phyloP scores from a whole-genome alignment of 2,797 vertebrate species.

The Vultur gryphus region DNA sequence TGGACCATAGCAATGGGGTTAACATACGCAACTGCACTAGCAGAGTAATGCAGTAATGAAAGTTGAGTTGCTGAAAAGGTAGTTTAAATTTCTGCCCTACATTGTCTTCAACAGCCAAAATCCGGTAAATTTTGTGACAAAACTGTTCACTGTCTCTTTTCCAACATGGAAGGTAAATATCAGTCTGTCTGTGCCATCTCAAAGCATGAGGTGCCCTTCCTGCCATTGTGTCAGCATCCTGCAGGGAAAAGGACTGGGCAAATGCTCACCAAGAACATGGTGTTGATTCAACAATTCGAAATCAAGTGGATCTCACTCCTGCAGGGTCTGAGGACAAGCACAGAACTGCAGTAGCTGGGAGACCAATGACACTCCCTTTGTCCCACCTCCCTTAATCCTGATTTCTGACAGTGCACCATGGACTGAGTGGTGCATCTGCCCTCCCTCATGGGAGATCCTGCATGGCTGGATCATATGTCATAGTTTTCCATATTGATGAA shows the following conservation, averaged over 20 bases:
- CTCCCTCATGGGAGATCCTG: neutral
- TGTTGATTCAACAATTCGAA: neutral
- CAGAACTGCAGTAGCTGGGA: neutral
- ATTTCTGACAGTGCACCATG: neutral
- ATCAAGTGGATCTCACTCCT: neutral
- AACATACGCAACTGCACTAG: neutral
- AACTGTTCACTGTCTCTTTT: neutral
- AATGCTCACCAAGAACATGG: neutral
- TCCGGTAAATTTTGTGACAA: neutral
- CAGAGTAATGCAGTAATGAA: neutral
- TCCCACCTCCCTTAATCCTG: neutral
- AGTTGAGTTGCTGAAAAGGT: neutral
- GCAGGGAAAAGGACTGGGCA: neutral
- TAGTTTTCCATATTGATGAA: neutral
- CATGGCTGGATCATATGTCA: neutral
- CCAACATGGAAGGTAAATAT: neutral
- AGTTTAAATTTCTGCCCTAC: neutral
- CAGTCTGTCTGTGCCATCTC: neutral
- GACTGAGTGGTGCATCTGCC: neutral
- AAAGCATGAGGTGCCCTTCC: neutral
- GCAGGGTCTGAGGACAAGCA: neutral
- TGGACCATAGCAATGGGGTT: neutral
- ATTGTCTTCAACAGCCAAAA: neutral
- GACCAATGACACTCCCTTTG: neutral
- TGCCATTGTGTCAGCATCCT: neutral